These are phyloP conservation scores for Bufo bufo DNA, from an alignment of 2,113 vertebrate species.

Conservation along the genomic window DNA sequence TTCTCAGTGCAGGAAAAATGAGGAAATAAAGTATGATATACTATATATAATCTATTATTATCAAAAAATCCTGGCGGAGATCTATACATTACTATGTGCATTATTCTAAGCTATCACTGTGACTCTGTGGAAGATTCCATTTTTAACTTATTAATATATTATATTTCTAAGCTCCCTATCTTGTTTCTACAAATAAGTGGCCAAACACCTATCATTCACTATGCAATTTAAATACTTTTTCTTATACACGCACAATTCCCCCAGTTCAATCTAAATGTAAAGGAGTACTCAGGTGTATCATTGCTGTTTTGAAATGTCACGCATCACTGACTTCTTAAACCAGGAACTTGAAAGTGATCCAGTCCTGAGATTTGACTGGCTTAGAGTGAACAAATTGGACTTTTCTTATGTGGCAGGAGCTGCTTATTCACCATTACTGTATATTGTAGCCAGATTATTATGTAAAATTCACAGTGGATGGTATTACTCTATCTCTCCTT, in stretches of 20 bases:
- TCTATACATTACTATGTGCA: not conserved
- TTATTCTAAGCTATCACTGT: not conserved
- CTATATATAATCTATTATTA: not conserved
- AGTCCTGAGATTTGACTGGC: conserved; percentile 7
- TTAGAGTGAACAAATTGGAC: not conserved
- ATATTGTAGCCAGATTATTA: conserved; percentile 40
- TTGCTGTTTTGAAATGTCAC: conserved; percentile 49
- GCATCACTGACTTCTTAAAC: conserved; percentile 30
- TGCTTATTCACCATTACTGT: conserved; percentile 24
- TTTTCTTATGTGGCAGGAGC: conserved; percentile 11
- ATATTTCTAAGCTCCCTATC: not conserved
- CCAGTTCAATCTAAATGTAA: conserved; percentile 52
- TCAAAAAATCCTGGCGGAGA: not conserved
- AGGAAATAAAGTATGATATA: not conserved
- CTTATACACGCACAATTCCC: not conserved
- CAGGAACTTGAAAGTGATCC: not conserved
- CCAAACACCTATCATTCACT: conserved; percentile 21
- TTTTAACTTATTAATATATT: not conserved
- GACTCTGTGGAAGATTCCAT: not conserved
- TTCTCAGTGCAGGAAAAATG: not conserved
- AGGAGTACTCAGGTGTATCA: conserved; percentile 21
- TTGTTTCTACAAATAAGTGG: conserved; percentile 19
- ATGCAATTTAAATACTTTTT: conserved; percentile 9
- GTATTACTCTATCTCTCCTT: conserved; percentile 24
- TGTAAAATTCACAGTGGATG: conserved; percentile 43